Evolutionary conservation across 2,797 vertebrate species (phyloP).

Genomic region (Oreortyx pictus): DNA sequence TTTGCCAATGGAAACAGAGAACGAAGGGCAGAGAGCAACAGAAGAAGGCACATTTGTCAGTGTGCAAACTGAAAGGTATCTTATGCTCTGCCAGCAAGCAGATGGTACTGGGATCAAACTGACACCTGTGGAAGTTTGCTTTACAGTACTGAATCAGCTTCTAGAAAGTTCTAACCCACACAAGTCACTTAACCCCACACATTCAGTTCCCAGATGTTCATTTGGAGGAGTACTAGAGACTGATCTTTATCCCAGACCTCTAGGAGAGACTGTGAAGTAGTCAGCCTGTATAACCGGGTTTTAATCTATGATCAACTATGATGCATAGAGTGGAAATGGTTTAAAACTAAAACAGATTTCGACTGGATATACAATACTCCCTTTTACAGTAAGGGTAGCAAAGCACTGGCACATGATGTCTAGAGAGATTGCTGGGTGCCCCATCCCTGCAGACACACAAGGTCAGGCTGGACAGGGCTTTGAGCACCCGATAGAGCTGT

Average conservation of each 20-base stretch:
- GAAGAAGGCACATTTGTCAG: background rate
- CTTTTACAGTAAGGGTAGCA: no score
- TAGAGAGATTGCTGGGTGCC: no score
- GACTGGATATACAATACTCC: no score
- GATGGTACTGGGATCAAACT: background rate
- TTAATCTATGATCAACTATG: background rate
- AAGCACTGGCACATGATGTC: no score
- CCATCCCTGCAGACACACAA: no score
- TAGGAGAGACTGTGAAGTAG: background rate
- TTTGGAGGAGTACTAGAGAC: fast-evolving
- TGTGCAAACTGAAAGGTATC: background rate
- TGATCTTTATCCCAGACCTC: background rate
- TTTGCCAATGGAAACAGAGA: background rate
- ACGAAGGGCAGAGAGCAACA: background rate
- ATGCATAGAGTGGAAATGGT: background rate
- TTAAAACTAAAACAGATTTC: background rate
- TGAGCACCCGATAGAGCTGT: no score
- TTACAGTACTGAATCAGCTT: background rate
- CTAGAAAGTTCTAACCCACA: background rate
- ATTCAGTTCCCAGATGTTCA: background rate
- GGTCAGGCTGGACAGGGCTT: no score
- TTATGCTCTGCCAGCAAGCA: background rate
- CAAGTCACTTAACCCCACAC: background rate
- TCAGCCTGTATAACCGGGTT: no score
- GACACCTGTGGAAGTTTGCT: background rate